Conservation (phyloP, 1,140 invertebrate species). For the Acromyrmex charruanus region DNA sequence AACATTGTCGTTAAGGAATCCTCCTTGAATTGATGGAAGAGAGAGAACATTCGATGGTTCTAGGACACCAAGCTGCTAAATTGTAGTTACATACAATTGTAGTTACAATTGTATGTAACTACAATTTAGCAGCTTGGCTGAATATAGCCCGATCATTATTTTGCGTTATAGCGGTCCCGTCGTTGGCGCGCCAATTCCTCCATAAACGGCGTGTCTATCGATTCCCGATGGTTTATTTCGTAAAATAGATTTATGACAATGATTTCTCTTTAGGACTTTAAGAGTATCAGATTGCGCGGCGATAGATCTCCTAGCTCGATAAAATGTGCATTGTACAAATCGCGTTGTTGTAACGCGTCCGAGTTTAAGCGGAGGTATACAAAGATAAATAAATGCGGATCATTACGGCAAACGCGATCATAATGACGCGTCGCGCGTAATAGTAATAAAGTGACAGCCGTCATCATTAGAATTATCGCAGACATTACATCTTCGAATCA, state of each 20-base stretch:
- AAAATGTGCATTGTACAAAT: not conserved
- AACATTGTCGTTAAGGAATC: not conserved
- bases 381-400: conserved; percentile 5
- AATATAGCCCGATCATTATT: conserved; percentile 30
- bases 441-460: conserved; percentile 10
- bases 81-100: too few relatives aligned
- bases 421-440: conserved; percentile 22
- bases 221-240: conserved; percentile 37
- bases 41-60: not conserved
- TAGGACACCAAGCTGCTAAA: not conserved
- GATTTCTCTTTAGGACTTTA: conserved; percentile 42
- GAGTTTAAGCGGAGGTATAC: not conserved
- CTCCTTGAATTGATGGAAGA: not conserved
- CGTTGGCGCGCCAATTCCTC: conserved; percentile 17
- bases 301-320: not conserved
- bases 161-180: conserved; percentile 16
- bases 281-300: not conserved
- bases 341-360: conserved; percentile 8
- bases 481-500: not conserved
- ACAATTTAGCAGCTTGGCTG: conserved; percentile 7
- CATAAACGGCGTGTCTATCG: conserved; percentile 39
- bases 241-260: conserved; percentile 39
- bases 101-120: not conserved
- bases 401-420: not conserved
- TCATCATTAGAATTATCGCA: not conserved